Base-by-base conservation (phyloP, 53 echinoderm and acorn worm genomes). In the Echinarachnius parma region DNA sequence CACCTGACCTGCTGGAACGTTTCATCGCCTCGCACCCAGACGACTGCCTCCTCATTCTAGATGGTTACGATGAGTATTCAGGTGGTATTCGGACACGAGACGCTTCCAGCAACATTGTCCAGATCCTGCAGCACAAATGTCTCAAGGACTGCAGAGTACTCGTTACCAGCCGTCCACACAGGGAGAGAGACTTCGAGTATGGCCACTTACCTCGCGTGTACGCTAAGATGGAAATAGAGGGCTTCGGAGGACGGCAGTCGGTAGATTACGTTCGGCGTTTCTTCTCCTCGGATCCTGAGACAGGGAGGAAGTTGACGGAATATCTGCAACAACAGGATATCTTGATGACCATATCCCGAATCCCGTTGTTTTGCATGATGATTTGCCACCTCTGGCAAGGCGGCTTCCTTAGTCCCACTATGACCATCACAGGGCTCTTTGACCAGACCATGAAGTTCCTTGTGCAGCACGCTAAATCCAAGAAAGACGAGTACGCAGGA, bases 381-480 rank as follows among this genome's bases (percentile, higher is more conserved):
- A 34, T 63, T 33, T 63, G 63, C 23, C 26, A 36, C 36, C 63
- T 63, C 25, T 63, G 63, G 63, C 24, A 63, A 24, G 63, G 63
- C 1, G 4, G 24, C 9, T 63, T 63, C 21, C 63, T 63, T 16
- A 19, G 37, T 36, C 26, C 34, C 21, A 39, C 63, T 11, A 26
- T 23, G 37, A 34, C 63, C 34, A 22, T 39, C 0, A 63, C 63
- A 16, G 63, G 34, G 2, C 37, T 63, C 15, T 63, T 63, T 35
- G 26, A 39, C 22, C 34, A 39, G 25, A 34, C 36, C 21, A 8
- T 63, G 22, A 39, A 63, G 26, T 63, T 36, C 42, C 42, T 63
- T 8, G 26, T 63, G 9, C 34, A 63, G 44, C 63, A 63, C 37
- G 63, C 63, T 42, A 33, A 35, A 39, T 35, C 63, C 10, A 63